Conservation (phyloP, 2,797 vertebrate species). For the Hippoglossus hippoglossus region DNA sequence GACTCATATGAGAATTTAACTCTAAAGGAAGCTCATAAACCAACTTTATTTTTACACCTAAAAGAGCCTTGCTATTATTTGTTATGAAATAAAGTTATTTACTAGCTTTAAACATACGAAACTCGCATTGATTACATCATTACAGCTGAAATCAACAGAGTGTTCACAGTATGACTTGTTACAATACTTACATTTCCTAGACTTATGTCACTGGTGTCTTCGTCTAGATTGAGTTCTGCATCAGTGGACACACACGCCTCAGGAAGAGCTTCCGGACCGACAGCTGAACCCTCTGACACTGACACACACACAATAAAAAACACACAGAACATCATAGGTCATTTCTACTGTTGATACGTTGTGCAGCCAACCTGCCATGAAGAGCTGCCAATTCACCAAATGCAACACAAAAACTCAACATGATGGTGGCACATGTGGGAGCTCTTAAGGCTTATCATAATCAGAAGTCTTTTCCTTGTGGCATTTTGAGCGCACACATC, state of each 20-base stretch:
- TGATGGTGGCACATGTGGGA: neutral
- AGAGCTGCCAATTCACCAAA: neutral
- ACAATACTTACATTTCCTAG: slow-evolving; percentile 75
- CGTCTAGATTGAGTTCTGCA: slow-evolving; percentile 33
- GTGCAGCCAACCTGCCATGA: neutral
- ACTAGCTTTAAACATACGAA: neutral
- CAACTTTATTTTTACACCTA: neutral
- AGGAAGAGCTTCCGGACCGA: slow-evolving; percentile 26
- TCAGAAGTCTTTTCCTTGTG: neutral
- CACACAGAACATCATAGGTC: neutral
- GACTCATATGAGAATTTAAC: neutral
- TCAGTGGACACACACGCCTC: slow-evolving; percentile 19
- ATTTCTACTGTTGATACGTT: neutral
- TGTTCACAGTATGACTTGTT: neutral
- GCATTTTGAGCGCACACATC: too few species aligned
- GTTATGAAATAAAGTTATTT: too few species aligned
- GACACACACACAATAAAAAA: neutral
- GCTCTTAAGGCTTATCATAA: neutral
- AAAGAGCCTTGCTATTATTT: too few species aligned
- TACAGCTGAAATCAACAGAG: neutral
- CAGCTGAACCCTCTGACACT: slow-evolving; percentile 31
- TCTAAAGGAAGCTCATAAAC: neutral
- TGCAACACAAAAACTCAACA: neutral
- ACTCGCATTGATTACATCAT: neutral
- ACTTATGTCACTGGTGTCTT: slow-evolving; percentile 70